phyloP scores from a whole-genome alignment of 2,797 vertebrate genomes.

The Leuciscus waleckii region DNA sequence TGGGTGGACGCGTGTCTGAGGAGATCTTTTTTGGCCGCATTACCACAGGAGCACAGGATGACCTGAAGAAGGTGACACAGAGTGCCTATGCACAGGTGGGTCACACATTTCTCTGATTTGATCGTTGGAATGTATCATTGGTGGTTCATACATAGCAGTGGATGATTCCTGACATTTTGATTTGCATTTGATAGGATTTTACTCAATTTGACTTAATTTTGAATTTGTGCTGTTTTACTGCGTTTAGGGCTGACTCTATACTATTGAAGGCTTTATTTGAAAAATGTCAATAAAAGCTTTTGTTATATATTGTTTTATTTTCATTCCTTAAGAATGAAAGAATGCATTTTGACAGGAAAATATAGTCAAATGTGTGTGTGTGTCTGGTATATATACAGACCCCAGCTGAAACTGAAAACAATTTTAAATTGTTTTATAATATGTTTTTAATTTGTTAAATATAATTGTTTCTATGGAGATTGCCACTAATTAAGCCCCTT shows the following conservation, averaged over 20 bases:
- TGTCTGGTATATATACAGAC: too few relatives aligned
- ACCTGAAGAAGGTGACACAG: slow-evolving; percentile 95
- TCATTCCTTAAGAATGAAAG: slow-evolving; percentile 9
- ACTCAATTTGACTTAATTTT: not conserved
- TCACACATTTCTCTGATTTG: not conserved
- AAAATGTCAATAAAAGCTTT: not conserved
- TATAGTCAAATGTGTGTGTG: not conserved
- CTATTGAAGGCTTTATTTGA: not conserved
- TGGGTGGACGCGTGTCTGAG: slow-evolving; percentile 92
- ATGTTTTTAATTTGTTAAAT: too few relatives aligned
- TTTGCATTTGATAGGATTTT: not conserved
- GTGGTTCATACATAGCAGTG: not conserved
- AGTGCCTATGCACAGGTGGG: slow-evolving; percentile 92
- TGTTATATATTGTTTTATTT: slow-evolving; percentile 1
- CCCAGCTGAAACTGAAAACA: too few relatives aligned
- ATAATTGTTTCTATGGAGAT: too few relatives aligned
- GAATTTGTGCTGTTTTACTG: not conserved
- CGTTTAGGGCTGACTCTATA: not conserved
- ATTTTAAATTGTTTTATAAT: too few relatives aligned
- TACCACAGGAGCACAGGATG: slow-evolving; percentile 95
- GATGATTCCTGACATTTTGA: not conserved
- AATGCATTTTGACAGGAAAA: not conserved
- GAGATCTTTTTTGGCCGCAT: slow-evolving; percentile 94
- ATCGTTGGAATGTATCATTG: not conserved
- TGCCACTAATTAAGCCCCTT: too few relatives aligned